A percentile compares a stretch with the other conserved stretches of the same genome.
Evolutionary conservation across 2,888 invertebrate genomes (phyloP).

Genomic region (Frankliniella intonsa): DNA sequence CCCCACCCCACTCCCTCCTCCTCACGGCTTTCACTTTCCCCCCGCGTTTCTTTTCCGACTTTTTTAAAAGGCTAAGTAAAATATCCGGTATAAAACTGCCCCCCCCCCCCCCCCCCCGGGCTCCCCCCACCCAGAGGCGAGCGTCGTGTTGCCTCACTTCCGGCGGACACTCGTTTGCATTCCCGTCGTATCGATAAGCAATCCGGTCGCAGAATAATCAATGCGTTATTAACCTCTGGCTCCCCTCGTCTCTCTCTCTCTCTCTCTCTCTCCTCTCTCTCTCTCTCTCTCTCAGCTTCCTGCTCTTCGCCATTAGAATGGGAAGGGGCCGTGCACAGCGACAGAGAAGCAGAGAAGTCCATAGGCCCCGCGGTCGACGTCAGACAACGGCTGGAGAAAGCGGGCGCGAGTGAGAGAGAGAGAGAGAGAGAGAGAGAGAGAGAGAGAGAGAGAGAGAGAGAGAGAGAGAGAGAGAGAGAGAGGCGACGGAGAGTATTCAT

Average conservation of each 20-base stretch:
- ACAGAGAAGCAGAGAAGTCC: neutral
- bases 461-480: neutral
- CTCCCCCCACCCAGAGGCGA: neutral
- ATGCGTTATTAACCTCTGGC: neutral
- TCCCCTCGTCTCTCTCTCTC: neutral
- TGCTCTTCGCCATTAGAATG: neutral
- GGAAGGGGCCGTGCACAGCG: neutral
- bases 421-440: neutral
- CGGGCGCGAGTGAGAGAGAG: neutral
- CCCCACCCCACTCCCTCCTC: neutral
- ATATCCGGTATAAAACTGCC: neutral
- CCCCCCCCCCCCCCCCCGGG: neutral
- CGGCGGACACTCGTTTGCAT: constrained; percentile 6
- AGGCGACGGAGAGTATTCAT: neutral
- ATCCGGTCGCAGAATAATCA: constrained; percentile 10
- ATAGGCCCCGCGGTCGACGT: too few relatives aligned
- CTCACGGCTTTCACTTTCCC: neutral
- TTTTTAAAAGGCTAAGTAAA: neutral
- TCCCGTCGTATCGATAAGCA: constrained; percentile 5
- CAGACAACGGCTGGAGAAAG: neutral
- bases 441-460: neutral
- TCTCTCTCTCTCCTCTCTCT: neutral
- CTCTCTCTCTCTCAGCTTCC: neutral
- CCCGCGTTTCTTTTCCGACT: neutral
- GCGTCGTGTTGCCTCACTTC: neutral